Evolutionary conservation across 30 jellyfish, hydroid and myxozoan genomes (phyloP), one percentile per base, ranked within the genome.

Genomic region (Pseudorhiza aurosa): DNA sequence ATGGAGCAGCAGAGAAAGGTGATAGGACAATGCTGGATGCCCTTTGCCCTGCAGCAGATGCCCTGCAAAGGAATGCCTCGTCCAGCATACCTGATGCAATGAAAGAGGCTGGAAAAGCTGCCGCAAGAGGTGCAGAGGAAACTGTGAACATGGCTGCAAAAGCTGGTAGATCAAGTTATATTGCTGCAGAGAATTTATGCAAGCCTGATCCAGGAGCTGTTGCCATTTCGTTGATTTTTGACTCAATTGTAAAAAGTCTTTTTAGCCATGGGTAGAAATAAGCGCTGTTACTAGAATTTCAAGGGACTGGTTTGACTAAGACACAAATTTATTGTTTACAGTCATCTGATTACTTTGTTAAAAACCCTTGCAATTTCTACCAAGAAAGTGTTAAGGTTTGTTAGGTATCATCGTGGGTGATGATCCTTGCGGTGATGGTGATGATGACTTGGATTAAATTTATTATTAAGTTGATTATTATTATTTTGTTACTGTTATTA

Each of bases 1-100:
- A 92, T 68, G 98, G 98, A 30, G 98, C 96, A 11, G 98, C 98
- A 6, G 98, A 85, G n/a, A 96, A 78, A 56, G 98, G 98, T 10
- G 98, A 92, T 63, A 88, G 98, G 21, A 92, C 98, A 15, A 55
- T 92, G 90, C 43, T 88, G 53, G 97, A 88, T 75, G 95, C 97
- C 37, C 74, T 88, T 22, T 78, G 82, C 59, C 97, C 97, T 0
- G 87, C 88, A 19, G 82, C 87, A 4, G 8, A 58, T n/a, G 74
- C 88, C 10, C 50, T 82, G 45, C 56, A 72, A 26, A 47, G 26
- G 19, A 42, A 62, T 32, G 55, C 70, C 12, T 3, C 59, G 14
- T 10, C 65, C 33, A 50, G 30, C 15, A 14, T 78, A 19, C 56
- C 74, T 1, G 43, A 30, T 26, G 87, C 84, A 22, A 25, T 45